These are phyloP conservation scores for Ceratina australensis DNA, from an alignment of 1,140 invertebrate genomes.

Conservation along the genomic window DNA sequence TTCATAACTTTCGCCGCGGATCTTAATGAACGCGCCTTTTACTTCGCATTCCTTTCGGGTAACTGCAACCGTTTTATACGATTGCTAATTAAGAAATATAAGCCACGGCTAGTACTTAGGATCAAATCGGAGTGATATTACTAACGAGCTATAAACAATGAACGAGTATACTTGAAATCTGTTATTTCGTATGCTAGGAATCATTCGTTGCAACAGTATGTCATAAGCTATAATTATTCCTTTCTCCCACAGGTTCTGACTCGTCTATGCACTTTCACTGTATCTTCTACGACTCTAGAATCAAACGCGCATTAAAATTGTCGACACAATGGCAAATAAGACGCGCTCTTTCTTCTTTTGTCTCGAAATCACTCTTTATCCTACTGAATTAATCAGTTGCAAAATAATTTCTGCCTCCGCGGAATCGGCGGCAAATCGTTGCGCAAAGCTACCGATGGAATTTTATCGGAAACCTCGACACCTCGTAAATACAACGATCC, in stretches of 20 bases:
- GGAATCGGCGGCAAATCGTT: neutral
- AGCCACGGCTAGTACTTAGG: neutral
- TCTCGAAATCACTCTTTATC: neutral
- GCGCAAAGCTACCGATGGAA: neutral
- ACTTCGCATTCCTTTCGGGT: no score
- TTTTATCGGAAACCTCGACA: neutral
- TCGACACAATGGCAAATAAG: neutral
- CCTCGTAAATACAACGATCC: neutral
- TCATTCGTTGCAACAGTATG: constrained; percentile 51
- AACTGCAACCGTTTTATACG: no score
- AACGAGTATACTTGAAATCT: neutral
- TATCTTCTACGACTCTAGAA: constrained; percentile 30
- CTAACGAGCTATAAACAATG: neutral
- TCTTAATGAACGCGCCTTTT: no score
- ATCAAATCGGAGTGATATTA: neutral
- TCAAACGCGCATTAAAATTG: constrained; percentile 26
- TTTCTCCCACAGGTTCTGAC: constrained; percentile 56
- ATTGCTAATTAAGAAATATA: no score
- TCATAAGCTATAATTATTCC: constrained; percentile 65
- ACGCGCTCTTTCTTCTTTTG: neutral
- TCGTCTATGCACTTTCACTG: constrained; percentile 60
- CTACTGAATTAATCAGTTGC: neutral
- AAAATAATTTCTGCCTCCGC: neutral
- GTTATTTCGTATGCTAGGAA: constrained; percentile 32
- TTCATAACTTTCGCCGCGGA: no score